phyloP scores from a whole-genome alignment of 2,888 invertebrate genomes.

The Serripes groenlandicus region DNA sequence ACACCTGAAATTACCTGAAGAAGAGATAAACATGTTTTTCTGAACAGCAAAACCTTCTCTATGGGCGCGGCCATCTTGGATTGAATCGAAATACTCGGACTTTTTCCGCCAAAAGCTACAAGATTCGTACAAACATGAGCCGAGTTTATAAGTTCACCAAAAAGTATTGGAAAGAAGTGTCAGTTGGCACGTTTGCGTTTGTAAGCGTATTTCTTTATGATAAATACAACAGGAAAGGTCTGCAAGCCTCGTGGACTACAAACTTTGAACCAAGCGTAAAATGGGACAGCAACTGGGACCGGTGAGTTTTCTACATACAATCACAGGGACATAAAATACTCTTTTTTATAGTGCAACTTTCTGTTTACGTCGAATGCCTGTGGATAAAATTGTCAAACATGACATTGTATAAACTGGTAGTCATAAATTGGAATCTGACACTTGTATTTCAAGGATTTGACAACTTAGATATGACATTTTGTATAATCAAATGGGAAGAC shows the following conservation, averaged over 20 bases:
- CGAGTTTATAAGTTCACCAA: conserved; percentile 11
- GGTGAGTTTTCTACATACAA: conserved; percentile 84
- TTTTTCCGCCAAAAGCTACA: neutral
- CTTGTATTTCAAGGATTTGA: no score
- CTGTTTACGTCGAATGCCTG: no score
- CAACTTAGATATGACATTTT: no score
- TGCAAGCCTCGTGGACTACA: conserved; percentile 80
- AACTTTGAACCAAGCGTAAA: conserved; percentile 88
- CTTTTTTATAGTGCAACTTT: no score
- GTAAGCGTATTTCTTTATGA: conserved; percentile 70
- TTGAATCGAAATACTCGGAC: conserved; percentile 15
- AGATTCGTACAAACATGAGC: neutral
- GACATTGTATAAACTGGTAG: no score
- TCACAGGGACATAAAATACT: no score
- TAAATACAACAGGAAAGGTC: conserved; percentile 43
- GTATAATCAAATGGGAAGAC: no score
- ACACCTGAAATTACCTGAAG: neutral
- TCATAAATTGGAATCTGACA: no score
- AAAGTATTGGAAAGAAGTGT: conserved; percentile 14
- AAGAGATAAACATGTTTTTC: neutral
- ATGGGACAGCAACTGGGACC: conserved; percentile 97
- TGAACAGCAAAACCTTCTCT: no score
- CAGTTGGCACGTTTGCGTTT: conserved; percentile 69
- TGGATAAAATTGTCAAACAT: no score
- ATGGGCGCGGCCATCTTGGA: conserved; percentile 63